Evolutionary conservation across 2,113 vertebrate species (phyloP), one percentile per base, ranked within the genome.

Genomic region (Marmota monax): DNA sequence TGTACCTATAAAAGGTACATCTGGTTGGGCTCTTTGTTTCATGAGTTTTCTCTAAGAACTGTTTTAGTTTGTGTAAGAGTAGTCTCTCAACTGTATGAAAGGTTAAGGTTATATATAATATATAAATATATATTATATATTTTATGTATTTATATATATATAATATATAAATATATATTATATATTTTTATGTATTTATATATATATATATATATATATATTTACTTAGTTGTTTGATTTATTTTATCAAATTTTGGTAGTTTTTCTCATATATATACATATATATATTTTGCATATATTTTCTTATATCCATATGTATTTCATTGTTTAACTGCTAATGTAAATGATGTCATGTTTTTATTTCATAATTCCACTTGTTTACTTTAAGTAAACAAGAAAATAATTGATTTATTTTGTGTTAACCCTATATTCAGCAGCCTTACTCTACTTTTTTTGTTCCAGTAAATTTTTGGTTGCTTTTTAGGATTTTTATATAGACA

Each of bases 331-430:
- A 72, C 5, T 37, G n/a, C 34, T 37, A 72, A 37, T 72, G 18
- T 72, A 72, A 72, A 37, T n/a, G 70, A 6, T 22, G 14, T 37
- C n/a, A 12, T 58, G 34, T 5, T 72, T 69, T 69, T 69, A 37
- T 72, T 72, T 37, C 14, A n/a, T 18, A 22, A 42, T 72, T 72
- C 17, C n/a, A 17, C 8, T 72, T 22, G 2, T 37, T 72, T 37
- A 7, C 8, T 72, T 1, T 17, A 37, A n/a, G 0, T 39, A 37
- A 5, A 34, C 4, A 34, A 9, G 11, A 32, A 34, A 69, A 5
- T 69, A 29, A 69, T 69, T 69, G 67, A 69, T 32, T 69, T 69
- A 39, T 34, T 69, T 4, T 69, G 29, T 61, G 22, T 61, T 61
- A 61, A 61, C 58, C 58, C 58, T 69, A 69, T 69, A 14, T 16